Base-by-base conservation (phyloP, 1,140 invertebrate genomes). In the Laupala kohalensis region DNA sequence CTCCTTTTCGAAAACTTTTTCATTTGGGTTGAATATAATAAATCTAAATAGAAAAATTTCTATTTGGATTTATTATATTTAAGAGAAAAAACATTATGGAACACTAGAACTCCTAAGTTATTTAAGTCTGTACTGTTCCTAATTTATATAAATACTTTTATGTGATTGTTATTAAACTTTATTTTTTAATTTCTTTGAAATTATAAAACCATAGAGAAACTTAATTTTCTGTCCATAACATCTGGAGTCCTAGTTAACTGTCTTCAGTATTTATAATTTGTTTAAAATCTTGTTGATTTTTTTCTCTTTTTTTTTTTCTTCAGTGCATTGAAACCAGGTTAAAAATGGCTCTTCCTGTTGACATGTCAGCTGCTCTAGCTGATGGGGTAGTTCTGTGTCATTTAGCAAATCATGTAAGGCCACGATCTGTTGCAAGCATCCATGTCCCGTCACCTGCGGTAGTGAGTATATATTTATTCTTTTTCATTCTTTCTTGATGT, bases 361-460 rank as follows among this genome's bases (percentile, higher is more conserved):
- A 97, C 79, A 82, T 97, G 72, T 88, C 92, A n/a, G 87, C 91
- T 64, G 92, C 92, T 63, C 80, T 97, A 68, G 88, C 88, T 30
- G 95, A 97, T 80, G 95, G 95, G 30, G 94, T 97, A 27, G 92
- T 97, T 69, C 82, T 97, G 12, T 97, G 95, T 80, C 95, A 97
- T 82, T 84, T 97, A 72, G 94, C 94, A 30, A 97, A 97, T 80
- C 90, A 95, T 79, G 91, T 97, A 73, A 86, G 89, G 75, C 93
- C 95, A 15, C 85, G 93, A 75, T 89, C 94, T 66, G 94, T 97
- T 53, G 90, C 91, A 68, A 95, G 92, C 78, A 96, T 97, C 73
- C 94, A 96, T 83, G 95, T 97, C 77, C 94, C 95, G 74, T 96
- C 94, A 73, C 91, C 93, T 70, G 92, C 93, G 77, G 93, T 95